Evolutionary conservation across 2,888 invertebrate genomes (phyloP).

Genomic region (Pseudoips prasinana): DNA sequence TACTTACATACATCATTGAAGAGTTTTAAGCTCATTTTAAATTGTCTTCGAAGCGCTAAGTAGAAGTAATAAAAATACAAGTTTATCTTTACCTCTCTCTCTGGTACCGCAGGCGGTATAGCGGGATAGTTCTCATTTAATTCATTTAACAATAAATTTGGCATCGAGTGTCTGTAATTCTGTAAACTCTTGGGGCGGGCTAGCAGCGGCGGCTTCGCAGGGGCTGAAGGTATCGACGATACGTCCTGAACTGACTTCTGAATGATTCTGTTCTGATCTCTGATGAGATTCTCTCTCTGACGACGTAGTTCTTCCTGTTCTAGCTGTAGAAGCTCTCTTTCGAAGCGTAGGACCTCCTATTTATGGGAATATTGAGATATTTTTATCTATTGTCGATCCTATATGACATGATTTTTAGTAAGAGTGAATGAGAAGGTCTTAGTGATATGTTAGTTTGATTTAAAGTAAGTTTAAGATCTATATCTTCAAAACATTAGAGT

Average conservation of each 20-base stretch:
- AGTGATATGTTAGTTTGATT: background rate
- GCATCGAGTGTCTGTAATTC: constrained; percentile 75
- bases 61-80: too few species aligned
- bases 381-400: too few species aligned
- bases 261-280: constrained; percentile 84
- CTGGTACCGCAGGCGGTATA: constrained; percentile 42
- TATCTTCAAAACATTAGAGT: too few species aligned
- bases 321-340: constrained; percentile 88
- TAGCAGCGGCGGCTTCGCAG: constrained; percentile 58
- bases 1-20: too few species aligned
- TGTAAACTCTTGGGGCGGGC: constrained; percentile 43
- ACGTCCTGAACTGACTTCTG: constrained; percentile 85
- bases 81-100: constrained; percentile 21
- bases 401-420: too few species aligned
- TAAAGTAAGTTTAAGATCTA: constrained; percentile 28
- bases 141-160: constrained; percentile 67
- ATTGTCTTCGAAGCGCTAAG: too few species aligned
- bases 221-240: constrained; percentile 53
- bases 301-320: constrained; percentile 90
- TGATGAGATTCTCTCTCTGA: constrained; percentile 86
- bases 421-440: too few species aligned
- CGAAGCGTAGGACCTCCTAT: constrained; percentile 88
- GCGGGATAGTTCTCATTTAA: constrained; percentile 55
- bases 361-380: too few species aligned
- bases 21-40: too few species aligned